These are phyloP conservation scores for Magallana angulata DNA, from an alignment of 1,140 invertebrate genomes.

Conservation along the genomic window DNA sequence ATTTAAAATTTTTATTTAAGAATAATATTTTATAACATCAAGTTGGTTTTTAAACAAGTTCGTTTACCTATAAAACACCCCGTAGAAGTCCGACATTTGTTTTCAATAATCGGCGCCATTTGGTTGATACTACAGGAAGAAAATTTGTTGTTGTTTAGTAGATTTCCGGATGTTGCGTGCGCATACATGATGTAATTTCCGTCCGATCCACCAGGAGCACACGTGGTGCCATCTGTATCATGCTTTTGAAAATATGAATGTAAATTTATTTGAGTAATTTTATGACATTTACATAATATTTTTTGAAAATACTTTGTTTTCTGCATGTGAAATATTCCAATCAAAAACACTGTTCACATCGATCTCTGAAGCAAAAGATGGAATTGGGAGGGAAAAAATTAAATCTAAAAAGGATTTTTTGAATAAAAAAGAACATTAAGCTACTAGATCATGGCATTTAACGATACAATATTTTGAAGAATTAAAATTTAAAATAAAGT, in stretches of 20 bases:
- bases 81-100: slow-evolving; percentile 87
- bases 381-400: too few relatives aligned
- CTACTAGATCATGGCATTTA: too few relatives aligned
- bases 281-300: neutral
- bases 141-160: slow-evolving; percentile 96
- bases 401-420: too few relatives aligned
- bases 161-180: slow-evolving; percentile 94
- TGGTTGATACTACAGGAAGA: slow-evolving; percentile 85
- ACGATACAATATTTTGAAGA: too few relatives aligned
- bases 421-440: too few relatives aligned
- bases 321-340: neutral
- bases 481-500: too few relatives aligned
- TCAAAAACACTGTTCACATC: neutral
- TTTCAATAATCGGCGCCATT: slow-evolving; percentile 83
- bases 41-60: too few relatives aligned
- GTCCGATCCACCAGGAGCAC: slow-evolving; percentile 61
- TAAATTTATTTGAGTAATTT: neutral
- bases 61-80: slow-evolving; percentile 92
- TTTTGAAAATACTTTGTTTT: too few relatives aligned
- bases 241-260: slow-evolving; percentile 55
- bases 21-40: too few relatives aligned
- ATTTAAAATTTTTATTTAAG: too few relatives aligned
- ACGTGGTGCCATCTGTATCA: slow-evolving; percentile 58
- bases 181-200: slow-evolving; percentile 89
- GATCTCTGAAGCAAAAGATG: neutral